Conservation (phyloP, 2,888 invertebrate genomes). For the Dastarcus helophoroides region DNA sequence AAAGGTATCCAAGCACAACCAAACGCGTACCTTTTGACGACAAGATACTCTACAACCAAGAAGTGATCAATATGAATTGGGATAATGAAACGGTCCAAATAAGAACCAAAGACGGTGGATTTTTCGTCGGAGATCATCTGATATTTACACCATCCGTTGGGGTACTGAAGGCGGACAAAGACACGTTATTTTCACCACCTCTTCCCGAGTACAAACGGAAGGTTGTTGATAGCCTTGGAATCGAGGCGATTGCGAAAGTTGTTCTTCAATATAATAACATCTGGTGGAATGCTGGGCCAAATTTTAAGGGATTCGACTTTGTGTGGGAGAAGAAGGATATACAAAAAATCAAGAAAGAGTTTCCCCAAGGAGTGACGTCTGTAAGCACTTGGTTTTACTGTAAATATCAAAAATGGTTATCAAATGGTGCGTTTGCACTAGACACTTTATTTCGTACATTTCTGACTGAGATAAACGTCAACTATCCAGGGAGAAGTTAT, state of each 20-base stretch:
- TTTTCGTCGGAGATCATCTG: conserved; percentile 45
- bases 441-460: no score
- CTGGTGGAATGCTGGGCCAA: conserved; percentile 17
- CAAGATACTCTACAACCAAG: conserved; percentile 29
- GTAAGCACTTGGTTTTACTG: conserved; percentile 3
- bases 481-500: no score
- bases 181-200: conserved; percentile 17
- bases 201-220: conserved; percentile 17
- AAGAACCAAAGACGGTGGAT: conserved; percentile 37
- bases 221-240: conserved; percentile 19
- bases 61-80: conserved; percentile 28
- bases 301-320: conserved; percentile 10
- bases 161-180: conserved; percentile 18
- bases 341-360: conserved; percentile 2
- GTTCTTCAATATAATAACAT: conserved; percentile 15
- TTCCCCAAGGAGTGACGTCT: conserved; percentile 5
- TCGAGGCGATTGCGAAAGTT: conserved; percentile 21
- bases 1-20: conserved; percentile 30
- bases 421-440: no score
- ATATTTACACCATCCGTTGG: conserved; percentile 43
- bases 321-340: conserved; percentile 20
- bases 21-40: conserved; percentile 25
- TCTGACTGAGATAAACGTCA: no score
- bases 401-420: no score
- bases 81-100: conserved; percentile 24